Conservation (phyloP, 2,888 invertebrate genomes). For the Drosophila quinaria region DNA sequence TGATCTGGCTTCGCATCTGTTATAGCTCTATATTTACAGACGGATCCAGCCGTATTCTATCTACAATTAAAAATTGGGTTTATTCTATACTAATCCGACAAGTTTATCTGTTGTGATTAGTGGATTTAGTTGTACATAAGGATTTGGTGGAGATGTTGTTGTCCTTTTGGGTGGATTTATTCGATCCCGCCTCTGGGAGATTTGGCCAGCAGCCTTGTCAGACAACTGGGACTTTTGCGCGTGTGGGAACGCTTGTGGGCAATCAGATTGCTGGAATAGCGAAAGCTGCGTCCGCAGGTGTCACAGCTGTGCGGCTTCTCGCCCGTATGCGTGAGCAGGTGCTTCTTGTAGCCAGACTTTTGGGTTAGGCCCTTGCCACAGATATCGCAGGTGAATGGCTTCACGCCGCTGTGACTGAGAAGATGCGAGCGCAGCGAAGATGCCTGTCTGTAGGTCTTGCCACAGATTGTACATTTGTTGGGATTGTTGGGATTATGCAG, state of each 20-base stretch:
- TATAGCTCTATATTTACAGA: neutral
- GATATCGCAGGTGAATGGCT: conserved; percentile 83
- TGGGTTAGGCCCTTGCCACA: conserved; percentile 85
- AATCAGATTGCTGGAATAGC: conserved; percentile 85
- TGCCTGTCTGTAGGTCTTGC: conserved; percentile 83
- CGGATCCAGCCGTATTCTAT: conserved; percentile 1
- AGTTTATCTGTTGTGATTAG: neutral
- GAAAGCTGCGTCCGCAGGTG: conserved; percentile 81
- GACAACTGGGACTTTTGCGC: conserved; percentile 29
- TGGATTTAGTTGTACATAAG: conserved; percentile 1
- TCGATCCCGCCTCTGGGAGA: neutral
- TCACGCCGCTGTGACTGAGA: conserved; percentile 82
- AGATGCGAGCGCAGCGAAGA: conserved; percentile 84
- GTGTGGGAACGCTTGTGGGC: conserved; percentile 83
- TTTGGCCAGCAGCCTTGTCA: neutral
- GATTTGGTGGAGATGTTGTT: neutral
- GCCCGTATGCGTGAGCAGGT: conserved; percentile 84
- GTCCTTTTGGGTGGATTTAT: neutral
- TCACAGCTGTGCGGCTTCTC: conserved; percentile 84
- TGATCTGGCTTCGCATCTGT: neutral
- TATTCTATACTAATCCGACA: neutral
- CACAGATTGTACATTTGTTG: conserved; percentile 82
- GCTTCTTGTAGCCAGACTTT: conserved; percentile 85
- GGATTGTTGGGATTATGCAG: conserved; percentile 84
- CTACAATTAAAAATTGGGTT: neutral